Base-by-base conservation (phyloP, 2,888 invertebrate genomes). In the Xanthostigma xanthostigma region DNA sequence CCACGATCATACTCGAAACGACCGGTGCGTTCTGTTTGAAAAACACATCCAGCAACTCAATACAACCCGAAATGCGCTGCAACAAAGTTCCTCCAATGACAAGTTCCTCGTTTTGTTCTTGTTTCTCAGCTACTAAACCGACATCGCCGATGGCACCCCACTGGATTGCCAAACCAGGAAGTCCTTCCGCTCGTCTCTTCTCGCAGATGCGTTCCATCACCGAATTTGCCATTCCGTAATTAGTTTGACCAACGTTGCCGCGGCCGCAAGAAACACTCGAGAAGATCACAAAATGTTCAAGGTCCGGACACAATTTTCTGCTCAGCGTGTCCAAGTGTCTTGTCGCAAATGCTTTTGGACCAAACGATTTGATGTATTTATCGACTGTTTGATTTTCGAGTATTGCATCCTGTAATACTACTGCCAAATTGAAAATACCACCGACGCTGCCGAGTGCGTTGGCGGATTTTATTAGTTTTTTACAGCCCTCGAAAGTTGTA, bases 81-180 rank as follows among this genome's bases (percentile, higher is more conserved):
- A 80, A 82, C 27, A 81, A 62, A 1, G 83, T 82, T 17, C 83
- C 83, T 53, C 69, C 69, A 41, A 71, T 71, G 49, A 68, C 67
- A 34, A 70, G 49, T 51, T 67, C 65, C n/a, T 58, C 57, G 44
- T 67, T 58, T 27, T 67, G 63, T 51, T 69, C 71, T 53, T 69
- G 62, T 63, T 68, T 62, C n/a, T 82, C 78, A 13, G 80, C 73
- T 4, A 83, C 76, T 8, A 84, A 67, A 37, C 84, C 85, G n/a
- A 74, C 80, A 64, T 94, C 92, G 46, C 91, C 94, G 46, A 94
- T 76, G 37, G 91, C 92, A 38, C 94, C 93, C 92, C 93, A 94
- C 63, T 94, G 89, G 9, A 94, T 79, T 2, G 92, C 92, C 51
- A 89, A 65, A 0, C 76, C 92, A 1, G 89, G 87, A 0, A 81